Conservation (phyloP, 2,113 vertebrate genomes). For the Dascyllus trimaculatus region DNA sequence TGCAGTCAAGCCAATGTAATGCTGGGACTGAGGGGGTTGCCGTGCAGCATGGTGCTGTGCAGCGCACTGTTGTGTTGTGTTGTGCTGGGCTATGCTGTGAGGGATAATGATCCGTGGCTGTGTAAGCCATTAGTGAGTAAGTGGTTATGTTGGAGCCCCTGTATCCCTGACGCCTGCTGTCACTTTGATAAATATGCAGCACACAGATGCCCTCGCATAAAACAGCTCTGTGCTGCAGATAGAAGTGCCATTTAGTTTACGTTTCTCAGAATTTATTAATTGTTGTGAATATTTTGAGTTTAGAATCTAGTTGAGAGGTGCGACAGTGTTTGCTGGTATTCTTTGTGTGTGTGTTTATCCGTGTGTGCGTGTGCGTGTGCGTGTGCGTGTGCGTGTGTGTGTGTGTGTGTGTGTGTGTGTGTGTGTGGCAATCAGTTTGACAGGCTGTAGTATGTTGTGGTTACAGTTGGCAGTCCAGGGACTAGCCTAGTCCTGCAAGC, state of each 20-base stretch:
- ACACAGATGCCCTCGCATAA: slow-evolving; percentile 68
- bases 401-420: background rate
- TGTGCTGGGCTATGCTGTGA: slow-evolving; percentile 61
- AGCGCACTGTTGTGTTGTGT: slow-evolving; percentile 27
- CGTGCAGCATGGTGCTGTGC: slow-evolving; percentile 34
- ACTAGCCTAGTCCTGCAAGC: slow-evolving; percentile 44
- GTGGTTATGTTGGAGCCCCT: slow-evolving; percentile 78
- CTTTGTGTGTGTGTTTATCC: background rate
- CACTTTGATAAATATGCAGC: slow-evolving; percentile 85
- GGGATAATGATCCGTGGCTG: slow-evolving; percentile 84
- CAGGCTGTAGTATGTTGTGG: slow-evolving; percentile 53
- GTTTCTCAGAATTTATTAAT: slow-evolving; percentile 49
- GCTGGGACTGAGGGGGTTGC: slow-evolving; percentile 45
- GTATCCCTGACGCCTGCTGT: slow-evolving; percentile 81
- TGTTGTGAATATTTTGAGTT: slow-evolving; percentile 24
- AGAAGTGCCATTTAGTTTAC: slow-evolving; percentile 40
- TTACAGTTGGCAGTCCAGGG: slow-evolving; percentile 54
- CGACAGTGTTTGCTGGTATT: slow-evolving; percentile 6
- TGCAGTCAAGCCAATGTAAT: slow-evolving; percentile 53
- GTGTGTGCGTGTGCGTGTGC: slow-evolving; percentile 5
- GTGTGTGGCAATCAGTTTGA: slow-evolving; percentile 26
- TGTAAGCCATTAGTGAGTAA: slow-evolving; percentile 83
- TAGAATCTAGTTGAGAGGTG: slow-evolving; percentile 18
- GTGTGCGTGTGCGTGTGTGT: background rate
- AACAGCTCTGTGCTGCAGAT: slow-evolving; percentile 60